Percentiles rank a stretch among this genome's conserved stretches.
Evolutionary conservation across 92 coral and sea anemone genomes (phyloP).

Genomic region (Meandrina meandrites): DNA sequence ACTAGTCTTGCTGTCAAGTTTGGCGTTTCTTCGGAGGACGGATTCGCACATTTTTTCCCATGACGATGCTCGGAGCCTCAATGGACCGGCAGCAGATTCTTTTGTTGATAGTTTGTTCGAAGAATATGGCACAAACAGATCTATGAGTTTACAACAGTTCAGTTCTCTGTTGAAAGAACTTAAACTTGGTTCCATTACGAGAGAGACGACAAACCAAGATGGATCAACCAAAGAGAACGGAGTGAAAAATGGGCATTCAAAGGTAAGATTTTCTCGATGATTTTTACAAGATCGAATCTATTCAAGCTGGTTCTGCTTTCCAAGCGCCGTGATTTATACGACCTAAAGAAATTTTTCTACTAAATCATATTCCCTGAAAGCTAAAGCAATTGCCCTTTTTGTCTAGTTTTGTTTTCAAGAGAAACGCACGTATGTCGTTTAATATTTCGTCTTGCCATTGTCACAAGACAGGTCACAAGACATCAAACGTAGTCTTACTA

Average conservation of each 20-base stretch:
- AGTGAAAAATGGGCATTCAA: constrained; percentile 16
- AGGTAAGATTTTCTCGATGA: constrained; percentile 5
- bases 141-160: constrained; percentile 61
- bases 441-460: no score
- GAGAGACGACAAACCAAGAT: background rate
- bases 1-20: background rate
- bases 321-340: background rate
- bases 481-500: background rate
- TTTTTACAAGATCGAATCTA: background rate
- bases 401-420: background rate
- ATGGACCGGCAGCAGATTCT: constrained; percentile 40
- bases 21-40: background rate
- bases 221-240: constrained; percentile 14
- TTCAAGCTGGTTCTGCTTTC: background rate
- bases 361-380: background rate
- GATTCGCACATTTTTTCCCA: constrained; percentile 59
- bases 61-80: constrained; percentile 70
- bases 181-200: constrained; percentile 54
- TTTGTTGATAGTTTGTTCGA: constrained; percentile 67
- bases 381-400: background rate
- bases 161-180: constrained; percentile 50
- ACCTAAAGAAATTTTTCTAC: background rate
- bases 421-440: background rate
- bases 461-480: background rate
- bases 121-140: constrained; percentile 72